These are phyloP conservation scores for Grus americana DNA, from an alignment of 2,113 vertebrate genomes.

Conservation along the genomic window DNA sequence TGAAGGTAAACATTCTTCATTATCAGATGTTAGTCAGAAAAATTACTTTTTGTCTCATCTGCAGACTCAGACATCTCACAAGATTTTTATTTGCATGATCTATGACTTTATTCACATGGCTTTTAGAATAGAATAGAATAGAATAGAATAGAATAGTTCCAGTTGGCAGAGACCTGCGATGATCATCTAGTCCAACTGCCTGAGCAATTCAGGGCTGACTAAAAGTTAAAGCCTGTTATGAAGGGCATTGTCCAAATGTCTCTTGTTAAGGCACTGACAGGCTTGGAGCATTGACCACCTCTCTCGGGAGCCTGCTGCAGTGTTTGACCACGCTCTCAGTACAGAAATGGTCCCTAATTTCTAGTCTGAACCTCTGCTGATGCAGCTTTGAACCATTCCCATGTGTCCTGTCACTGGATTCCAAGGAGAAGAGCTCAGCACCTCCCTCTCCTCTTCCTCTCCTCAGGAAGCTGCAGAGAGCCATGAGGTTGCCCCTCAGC, in stretches of 20 bases:
- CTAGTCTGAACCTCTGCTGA: neutral
- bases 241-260: neutral
- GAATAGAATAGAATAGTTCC: neutral
- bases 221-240: neutral
- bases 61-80: neutral
- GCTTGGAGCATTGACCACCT: rapidly evolving
- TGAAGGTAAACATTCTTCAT: neutral
- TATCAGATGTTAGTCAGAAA: neutral
- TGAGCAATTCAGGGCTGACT: no score
- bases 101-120: rapidly evolving
- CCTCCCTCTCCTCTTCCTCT: neutral
- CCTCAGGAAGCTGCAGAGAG: neutral
- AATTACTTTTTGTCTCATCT: neutral
- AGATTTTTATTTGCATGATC: neutral
- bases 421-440: neutral
- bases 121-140: neutral
- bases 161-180: no score
- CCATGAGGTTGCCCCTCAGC: rapidly evolving
- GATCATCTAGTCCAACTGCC: neutral
- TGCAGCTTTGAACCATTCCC: neutral
- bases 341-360: neutral
- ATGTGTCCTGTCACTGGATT: rapidly evolving
- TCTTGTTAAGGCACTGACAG: neutral
- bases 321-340: neutral
- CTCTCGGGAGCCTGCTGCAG: neutral